Conservation (phyloP, 1,140 invertebrate species). For the Lucilia sericata region DNA sequence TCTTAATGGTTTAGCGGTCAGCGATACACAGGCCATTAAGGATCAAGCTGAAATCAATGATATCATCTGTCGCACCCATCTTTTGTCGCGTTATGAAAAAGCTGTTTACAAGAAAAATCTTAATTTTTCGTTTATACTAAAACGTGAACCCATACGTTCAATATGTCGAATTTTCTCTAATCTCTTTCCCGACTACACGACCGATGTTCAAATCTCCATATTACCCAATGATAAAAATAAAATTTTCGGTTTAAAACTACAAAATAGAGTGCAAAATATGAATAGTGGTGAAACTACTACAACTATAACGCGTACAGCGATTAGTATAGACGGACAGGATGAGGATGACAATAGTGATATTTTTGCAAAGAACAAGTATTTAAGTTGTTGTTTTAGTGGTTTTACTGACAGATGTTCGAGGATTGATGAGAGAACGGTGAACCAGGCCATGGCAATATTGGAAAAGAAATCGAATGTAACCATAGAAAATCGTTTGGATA, state of each 20-base stretch:
- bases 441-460: slow-evolving; percentile 71
- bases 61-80: slow-evolving; percentile 76
- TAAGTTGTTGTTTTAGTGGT: slow-evolving; percentile 56
- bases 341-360: background rate
- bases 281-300: background rate
- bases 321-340: background rate
- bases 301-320: background rate
- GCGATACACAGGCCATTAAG: slow-evolving; percentile 81
- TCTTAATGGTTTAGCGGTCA: slow-evolving; percentile 84
- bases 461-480: slow-evolving; percentile 67
- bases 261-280: background rate
- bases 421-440: slow-evolving; percentile 70
- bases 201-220: slow-evolving; percentile 72
- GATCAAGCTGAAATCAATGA: slow-evolving; percentile 81
- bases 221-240: slow-evolving; percentile 73
- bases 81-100: slow-evolving; percentile 80
- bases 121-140: slow-evolving; percentile 64
- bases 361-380: slow-evolving; percentile 52
- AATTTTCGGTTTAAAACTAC: slow-evolving; percentile 52
- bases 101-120: slow-evolving; percentile 72
- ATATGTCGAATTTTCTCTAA: slow-evolving; percentile 71
- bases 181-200: slow-evolving; percentile 75
- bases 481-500: slow-evolving; percentile 53
- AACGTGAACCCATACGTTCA: slow-evolving; percentile 68
- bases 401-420: slow-evolving; percentile 55